phyloP scores from a whole-genome alignment of 2,888 invertebrate species.

The Apoda limacodes region DNA sequence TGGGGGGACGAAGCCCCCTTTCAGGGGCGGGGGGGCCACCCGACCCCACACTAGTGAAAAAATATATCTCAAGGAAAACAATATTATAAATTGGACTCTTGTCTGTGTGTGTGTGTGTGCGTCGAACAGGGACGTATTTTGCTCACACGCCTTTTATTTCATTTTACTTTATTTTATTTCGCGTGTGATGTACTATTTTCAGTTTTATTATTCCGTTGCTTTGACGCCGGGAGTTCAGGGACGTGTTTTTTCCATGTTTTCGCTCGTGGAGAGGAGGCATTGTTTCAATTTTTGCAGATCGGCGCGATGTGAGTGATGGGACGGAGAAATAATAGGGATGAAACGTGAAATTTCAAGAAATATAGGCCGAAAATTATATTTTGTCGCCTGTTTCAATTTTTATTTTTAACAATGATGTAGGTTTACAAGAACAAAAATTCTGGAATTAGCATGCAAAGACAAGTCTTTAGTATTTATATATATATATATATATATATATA shows the following conservation, averaged over 20 bases:
- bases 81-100: conserved; percentile 65
- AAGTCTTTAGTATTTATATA: no score
- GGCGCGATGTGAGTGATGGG: no score
- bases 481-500: no score
- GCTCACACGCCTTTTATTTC: conserved; percentile 51
- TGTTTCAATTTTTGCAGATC: no score
- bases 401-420: no score
- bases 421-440: no score
- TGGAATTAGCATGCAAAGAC: no score
- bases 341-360: no score
- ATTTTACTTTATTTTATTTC: conserved; percentile 61
- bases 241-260: conserved; percentile 3
- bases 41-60: conserved; percentile 61
- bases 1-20: conserved; percentile 29
- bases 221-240: conserved; percentile 12
- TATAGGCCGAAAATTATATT: no score
- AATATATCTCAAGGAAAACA: conserved; percentile 69
- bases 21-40: conserved; percentile 28
- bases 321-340: no score
- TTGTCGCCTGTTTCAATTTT: no score
- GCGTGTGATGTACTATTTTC: conserved; percentile 50
- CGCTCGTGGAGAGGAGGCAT: no score
- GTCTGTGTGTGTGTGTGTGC: conserved; percentile 36
- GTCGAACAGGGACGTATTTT: conserved; percentile 37
- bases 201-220: conserved; percentile 43